phyloP scores from a whole-genome alignment of 2,113 vertebrate species.

The Coturnix japonica region DNA sequence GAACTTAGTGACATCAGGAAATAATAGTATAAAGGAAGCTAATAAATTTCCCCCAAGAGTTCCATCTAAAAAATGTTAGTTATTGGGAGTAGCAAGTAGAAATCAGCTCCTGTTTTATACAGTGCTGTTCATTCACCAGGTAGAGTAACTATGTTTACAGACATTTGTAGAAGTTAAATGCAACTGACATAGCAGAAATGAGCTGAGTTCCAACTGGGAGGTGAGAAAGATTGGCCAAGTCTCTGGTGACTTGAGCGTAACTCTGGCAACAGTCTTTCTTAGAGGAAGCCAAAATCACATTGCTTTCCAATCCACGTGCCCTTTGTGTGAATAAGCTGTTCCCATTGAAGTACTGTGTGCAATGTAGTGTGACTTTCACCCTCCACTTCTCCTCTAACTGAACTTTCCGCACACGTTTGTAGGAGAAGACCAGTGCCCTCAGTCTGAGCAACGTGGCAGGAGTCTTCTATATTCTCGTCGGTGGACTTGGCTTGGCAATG shows the following conservation, averaged over 20 bases:
- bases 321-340: conserved; percentile 70
- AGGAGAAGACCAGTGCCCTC: conserved; percentile 99
- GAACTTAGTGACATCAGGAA: neutral
- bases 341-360: conserved; percentile 71
- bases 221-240: conserved; percentile 36
- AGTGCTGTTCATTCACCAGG: neutral
- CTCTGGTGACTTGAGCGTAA: conserved; percentile 43
- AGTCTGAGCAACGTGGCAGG: conserved; percentile 99
- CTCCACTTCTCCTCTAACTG: conserved; percentile 79
- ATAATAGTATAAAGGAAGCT: neutral
- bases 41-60: neutral
- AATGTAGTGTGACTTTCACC: conserved; percentile 58
- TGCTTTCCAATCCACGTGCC: conserved; percentile 59
- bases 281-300: conserved; percentile 45
- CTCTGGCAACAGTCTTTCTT: conserved; percentile 49
- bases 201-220: conserved; percentile 49
- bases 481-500: conserved; percentile 99
- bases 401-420: conserved; percentile 82
- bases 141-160: neutral
- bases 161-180: conserved; percentile 35
- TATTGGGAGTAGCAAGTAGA: neutral
- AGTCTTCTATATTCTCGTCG: conserved; percentile 99
- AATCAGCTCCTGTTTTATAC: neutral
- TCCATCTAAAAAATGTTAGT: neutral
- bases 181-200: conserved; percentile 73